Percentiles rank a stretch among this genome's conserved stretches.
phyloP scores from a whole-genome alignment of 2,797 vertebrate genomes.

The Tarsius wallacei region DNA sequence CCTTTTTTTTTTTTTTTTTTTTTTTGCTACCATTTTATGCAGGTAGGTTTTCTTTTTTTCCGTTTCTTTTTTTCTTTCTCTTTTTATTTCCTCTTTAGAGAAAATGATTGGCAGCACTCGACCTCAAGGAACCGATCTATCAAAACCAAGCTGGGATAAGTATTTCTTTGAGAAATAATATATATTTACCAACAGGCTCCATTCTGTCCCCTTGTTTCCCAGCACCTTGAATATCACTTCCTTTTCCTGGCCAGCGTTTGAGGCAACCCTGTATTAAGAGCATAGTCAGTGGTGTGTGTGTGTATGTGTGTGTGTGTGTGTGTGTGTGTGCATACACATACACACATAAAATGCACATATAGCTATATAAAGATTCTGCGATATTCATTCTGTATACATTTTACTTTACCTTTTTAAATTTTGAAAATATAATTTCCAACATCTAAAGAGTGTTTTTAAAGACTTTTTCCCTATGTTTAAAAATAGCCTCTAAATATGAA shows the following conservation, averaged over 20 bases:
- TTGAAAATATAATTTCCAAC: slow-evolving; percentile 86
- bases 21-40: slow-evolving; percentile 47
- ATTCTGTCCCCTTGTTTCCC: slow-evolving; percentile 87
- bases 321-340: neutral
- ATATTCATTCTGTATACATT: slow-evolving; percentile 68
- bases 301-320: neutral
- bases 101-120: slow-evolving; percentile 82
- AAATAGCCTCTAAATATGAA: slow-evolving; percentile 84
- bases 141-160: slow-evolving; percentile 88
- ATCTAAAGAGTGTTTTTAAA: slow-evolving; percentile 74
- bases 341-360: neutral
- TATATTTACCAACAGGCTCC: slow-evolving; percentile 87
- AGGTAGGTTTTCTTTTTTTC: slow-evolving; percentile 68
- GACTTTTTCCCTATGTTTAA: slow-evolving; percentile 83
- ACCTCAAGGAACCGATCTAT: slow-evolving; percentile 79
- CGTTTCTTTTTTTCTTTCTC: neutral
- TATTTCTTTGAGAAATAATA: slow-evolving; percentile 87
- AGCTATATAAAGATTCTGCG: slow-evolving; percentile 73
- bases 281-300: neutral
- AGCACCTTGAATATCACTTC: slow-evolving; percentile 82
- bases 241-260: slow-evolving; percentile 79
- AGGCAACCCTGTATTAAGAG: slow-evolving; percentile 76
- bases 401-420: slow-evolving; percentile 78
- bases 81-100: slow-evolving; percentile 17
- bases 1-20: slow-evolving; percentile 55